Conservation (phyloP, 2,888 invertebrate species). For the Heliconius erato region DNA sequence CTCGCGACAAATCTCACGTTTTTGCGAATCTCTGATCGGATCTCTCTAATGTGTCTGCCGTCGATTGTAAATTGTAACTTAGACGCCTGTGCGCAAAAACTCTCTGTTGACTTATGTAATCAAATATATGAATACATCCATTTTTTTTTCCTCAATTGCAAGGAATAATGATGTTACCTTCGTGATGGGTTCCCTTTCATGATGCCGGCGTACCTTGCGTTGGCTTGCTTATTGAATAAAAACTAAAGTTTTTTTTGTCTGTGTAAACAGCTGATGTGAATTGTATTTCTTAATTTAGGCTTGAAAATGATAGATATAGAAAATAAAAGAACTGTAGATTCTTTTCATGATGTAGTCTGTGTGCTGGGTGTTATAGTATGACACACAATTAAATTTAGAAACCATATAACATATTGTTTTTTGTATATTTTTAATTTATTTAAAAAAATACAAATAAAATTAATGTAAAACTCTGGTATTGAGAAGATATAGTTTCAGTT, state of each 20-base stretch:
- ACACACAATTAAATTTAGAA: too few relatives aligned
- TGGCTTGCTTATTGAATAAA: conserved; percentile 34
- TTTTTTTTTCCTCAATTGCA: conserved; percentile 38
- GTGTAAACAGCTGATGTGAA: conserved; percentile 5
- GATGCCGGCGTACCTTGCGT: conserved; percentile 20
- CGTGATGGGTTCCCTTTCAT: conserved; percentile 37
- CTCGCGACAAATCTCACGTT: conserved; percentile 64
- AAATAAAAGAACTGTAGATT: background rate
- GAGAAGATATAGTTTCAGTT: too few relatives aligned
- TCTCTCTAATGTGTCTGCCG: conserved; percentile 50
- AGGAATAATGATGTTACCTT: conserved; percentile 43
- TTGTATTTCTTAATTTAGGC: conserved; percentile 9
- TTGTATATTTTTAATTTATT: too few relatives aligned
- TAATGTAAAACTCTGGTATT: too few relatives aligned
- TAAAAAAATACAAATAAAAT: too few relatives aligned
- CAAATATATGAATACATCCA: conserved; percentile 43
- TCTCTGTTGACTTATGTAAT: conserved; percentile 48
- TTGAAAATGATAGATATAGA: background rate
- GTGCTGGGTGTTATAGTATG: too few relatives aligned
- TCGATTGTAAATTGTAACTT: conserved; percentile 49
- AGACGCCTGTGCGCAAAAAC: conserved; percentile 49
- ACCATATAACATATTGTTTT: too few relatives aligned
- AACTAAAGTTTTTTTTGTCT: conserved; percentile 19
- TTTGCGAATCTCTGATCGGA: conserved; percentile 56
- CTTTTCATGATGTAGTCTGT: background rate